Conservation (phyloP, 2,888 invertebrate genomes). For the Hypomecis atomaria region DNA sequence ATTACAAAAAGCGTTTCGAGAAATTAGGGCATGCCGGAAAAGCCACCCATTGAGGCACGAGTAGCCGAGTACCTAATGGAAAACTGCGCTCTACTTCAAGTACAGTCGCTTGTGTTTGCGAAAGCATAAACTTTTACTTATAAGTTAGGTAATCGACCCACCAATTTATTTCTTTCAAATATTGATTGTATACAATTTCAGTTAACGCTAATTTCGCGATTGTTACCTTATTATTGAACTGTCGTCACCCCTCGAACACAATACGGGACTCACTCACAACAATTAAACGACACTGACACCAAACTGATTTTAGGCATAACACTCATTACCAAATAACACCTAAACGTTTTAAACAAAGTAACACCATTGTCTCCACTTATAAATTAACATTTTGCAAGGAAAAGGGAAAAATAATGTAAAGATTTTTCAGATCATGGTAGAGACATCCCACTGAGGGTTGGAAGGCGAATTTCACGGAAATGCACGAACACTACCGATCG, state of each 20-base stretch:
- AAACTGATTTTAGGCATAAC: conserved; percentile 52
- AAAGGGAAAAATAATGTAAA: conserved; percentile 68
- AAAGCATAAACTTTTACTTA: conserved; percentile 4
- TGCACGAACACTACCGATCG: conserved; percentile 70
- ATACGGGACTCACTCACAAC: conserved; percentile 61
- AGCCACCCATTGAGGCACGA: conserved; percentile 18
- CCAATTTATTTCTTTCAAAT: not conserved
- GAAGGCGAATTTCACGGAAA: conserved; percentile 72
- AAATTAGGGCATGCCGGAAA: conserved; percentile 31
- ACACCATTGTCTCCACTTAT: conserved; percentile 61
- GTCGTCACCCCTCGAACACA: conserved; percentile 51
- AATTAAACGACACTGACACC: conserved; percentile 68
- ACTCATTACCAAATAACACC: conserved; percentile 49
- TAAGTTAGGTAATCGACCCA: conserved; percentile 7
- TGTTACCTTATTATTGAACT: conserved; percentile 64
- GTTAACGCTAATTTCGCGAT: conserved; percentile 21
- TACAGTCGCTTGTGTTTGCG: conserved; percentile 3
- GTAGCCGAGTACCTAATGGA: conserved; percentile 16
- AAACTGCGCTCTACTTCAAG: conserved; percentile 21
- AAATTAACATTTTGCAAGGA: conserved; percentile 55
- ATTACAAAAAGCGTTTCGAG: conserved; percentile 12
- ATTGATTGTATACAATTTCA: not conserved
- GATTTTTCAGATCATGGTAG: conserved; percentile 71
- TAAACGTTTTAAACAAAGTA: conserved; percentile 44
- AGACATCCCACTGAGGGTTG: conserved; percentile 77